Conservation (phyloP, 2,888 invertebrate genomes). For the Zhengitettix transpicula region DNA sequence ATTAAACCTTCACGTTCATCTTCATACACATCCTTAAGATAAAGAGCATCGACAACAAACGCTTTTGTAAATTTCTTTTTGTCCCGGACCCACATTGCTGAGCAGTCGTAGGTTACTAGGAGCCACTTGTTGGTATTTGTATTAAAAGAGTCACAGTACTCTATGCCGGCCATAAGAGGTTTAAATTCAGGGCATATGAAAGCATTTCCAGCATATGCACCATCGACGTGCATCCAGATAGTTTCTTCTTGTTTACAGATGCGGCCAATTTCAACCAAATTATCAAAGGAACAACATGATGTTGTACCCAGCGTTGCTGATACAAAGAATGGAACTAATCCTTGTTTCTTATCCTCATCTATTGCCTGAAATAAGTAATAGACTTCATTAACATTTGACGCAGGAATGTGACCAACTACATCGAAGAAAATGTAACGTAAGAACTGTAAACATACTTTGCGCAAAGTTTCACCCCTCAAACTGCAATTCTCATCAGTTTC, state of each 20-base stretch:
- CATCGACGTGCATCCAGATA: slow-evolving; percentile 90
- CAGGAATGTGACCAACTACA: no score
- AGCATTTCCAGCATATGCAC: slow-evolving; percentile 67
- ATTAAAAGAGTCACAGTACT: slow-evolving; percentile 71
- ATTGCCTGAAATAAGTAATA: slow-evolving; percentile 27
- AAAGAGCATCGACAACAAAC: neutral
- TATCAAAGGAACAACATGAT: slow-evolving; percentile 68
- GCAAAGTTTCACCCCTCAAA: slow-evolving; percentile 42
- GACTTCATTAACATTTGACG: no score
- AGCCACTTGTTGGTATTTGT: slow-evolving; percentile 81
- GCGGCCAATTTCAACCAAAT: slow-evolving; percentile 57
- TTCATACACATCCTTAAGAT: neutral
- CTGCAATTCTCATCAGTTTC: slow-evolving; percentile 51
- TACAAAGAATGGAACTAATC: slow-evolving; percentile 68
- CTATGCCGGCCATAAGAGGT: slow-evolving; percentile 40
- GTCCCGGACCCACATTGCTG: slow-evolving; percentile 49
- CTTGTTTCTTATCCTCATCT: slow-evolving; percentile 52
- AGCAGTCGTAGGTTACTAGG: slow-evolving; percentile 70
- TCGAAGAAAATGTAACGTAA: neutral
- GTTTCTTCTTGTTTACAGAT: slow-evolving; percentile 42
- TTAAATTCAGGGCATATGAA: slow-evolving; percentile 23
- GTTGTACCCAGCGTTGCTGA: slow-evolving; percentile 71
- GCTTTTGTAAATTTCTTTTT: neutral
- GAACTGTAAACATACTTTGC: slow-evolving; percentile 22
- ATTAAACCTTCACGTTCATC: neutral